Evolutionary conservation across 2,888 invertebrate species (phyloP), one percentile per base, ranked within the genome.

Genomic region (Sicus ferrugineus): DNA sequence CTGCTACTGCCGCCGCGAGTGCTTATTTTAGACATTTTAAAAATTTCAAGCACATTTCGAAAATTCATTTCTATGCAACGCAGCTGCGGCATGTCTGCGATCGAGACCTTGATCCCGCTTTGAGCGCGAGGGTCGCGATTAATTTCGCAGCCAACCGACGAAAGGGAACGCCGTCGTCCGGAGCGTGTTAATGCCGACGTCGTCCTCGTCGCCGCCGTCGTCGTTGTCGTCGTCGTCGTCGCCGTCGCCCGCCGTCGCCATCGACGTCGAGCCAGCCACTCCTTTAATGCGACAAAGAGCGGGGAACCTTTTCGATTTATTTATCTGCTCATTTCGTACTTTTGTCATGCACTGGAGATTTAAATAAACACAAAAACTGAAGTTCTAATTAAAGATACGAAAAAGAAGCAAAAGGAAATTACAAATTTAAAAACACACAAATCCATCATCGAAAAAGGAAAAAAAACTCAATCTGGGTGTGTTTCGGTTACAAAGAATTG

Each of bases 51-150:
- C 54, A 66, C 66, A 66, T 66, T 56, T 52, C 19, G 30, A 26
- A 21, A 56, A 56, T 46, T 66, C 42, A 66, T 46, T 66, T 66
- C 48, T 28, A 66, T 66, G 66, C 66, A 66, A 26, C 42, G 21
- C 66, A 56, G 66, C 56, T 66, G 54, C 56, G 42, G 21, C 46
- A 42, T 46, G 66, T 46, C 42, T 56, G 42, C 21, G 56, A 58
- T 56, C 66, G 56, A 66, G 66, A 66, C 66, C 66, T 66, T 66
- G 66, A 66, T 66, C 66, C 52, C 66, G 66, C 66, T 34, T 56
- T 42, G 42, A 66, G 56, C 38, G 19, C 28, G 66, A 66, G 42
- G 42, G 19, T n/a, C n/a, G n/a, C 42, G 26, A 26, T 61, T 38
- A 38, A 42, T 28, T 28, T 3, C 28, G 54, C 11, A 2, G 54